A percentile compares a stretch with the other conserved stretches of the same genome.
Evolutionary conservation across 2,888 invertebrate genomes (phyloP).

Genomic region (Sarcophaga rosellei): DNA sequence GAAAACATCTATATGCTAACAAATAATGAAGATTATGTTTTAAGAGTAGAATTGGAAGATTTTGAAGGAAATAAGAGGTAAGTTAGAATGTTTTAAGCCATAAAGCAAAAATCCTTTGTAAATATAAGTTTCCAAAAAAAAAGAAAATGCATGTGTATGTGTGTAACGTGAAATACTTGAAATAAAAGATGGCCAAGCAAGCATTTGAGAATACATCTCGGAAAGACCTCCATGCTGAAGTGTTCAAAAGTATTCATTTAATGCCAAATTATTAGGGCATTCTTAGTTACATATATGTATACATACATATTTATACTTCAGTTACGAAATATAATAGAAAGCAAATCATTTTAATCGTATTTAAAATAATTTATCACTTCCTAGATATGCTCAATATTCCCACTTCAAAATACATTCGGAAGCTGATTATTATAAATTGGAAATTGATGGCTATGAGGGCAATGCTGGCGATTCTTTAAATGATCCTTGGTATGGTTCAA

Average conservation of each 20-base stretch:
- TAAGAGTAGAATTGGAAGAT: conserved; percentile 93
- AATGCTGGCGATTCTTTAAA: conserved; percentile 95
- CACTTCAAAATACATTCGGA: conserved; percentile 96
- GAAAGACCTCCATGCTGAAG: too few species aligned
- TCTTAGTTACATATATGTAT: too few species aligned
- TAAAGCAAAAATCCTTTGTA: background rate
- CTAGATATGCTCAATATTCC: conserved; percentile 93
- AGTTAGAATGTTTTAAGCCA: conserved; percentile 2
- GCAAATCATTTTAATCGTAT: background rate
- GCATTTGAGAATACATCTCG: too few species aligned
- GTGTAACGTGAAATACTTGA: too few species aligned
- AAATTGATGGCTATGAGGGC: conserved; percentile 95
- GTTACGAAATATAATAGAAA: too few species aligned
- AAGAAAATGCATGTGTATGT: too few species aligned
- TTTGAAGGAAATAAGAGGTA: conserved; percentile 96
- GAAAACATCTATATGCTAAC: conserved; percentile 97
- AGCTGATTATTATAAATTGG: conserved; percentile 94
- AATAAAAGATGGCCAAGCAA: too few species aligned
- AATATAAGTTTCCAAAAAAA: too few species aligned
- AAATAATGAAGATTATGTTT: conserved; percentile 93
- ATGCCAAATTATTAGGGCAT: too few species aligned
- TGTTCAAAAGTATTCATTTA: too few species aligned
- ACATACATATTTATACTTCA: too few species aligned
- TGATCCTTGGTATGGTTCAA: conserved; percentile 96
- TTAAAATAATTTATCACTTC: conserved; percentile 28